A percentile compares a stretch with the other conserved stretches of the same genome.
Conservation (phyloP, 2,888 invertebrate species). For the Lissonota sp. region DNA sequence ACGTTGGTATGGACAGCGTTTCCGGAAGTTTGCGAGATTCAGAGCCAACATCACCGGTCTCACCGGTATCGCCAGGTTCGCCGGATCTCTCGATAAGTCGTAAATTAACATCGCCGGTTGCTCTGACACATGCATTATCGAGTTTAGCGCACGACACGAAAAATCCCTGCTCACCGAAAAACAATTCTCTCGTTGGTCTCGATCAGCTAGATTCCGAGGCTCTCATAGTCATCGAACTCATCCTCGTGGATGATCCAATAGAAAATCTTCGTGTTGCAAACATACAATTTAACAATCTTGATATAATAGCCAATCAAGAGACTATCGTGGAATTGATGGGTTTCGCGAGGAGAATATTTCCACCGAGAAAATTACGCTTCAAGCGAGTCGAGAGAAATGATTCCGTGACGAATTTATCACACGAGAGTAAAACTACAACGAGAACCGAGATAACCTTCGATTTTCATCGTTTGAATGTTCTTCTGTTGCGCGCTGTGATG, state of each 20-base stretch:
- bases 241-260: conserved; percentile 86
- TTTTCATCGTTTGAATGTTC: conserved; percentile 95
- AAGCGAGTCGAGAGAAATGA: conserved; percentile 73
- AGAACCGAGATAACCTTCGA: conserved; percentile 95
- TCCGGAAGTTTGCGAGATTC: conserved; percentile 97
- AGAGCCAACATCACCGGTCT: conserved; percentile 95
- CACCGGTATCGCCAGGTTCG: conserved; percentile 91
- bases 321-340: conserved; percentile 96
- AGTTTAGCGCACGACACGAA: conserved; percentile 82
- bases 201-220: conserved; percentile 87
- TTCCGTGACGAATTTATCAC: conserved; percentile 75
- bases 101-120: conserved; percentile 85
- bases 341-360: conserved; percentile 91
- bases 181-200: conserved; percentile 75
- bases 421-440: conserved; percentile 75
- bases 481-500: conserved; percentile 92
- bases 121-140: conserved; percentile 86
- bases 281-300: conserved; percentile 96
- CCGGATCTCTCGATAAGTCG: conserved; percentile 85
- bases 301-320: conserved; percentile 98
- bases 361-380: conserved; percentile 74
- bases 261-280: conserved; percentile 89
- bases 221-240: conserved; percentile 92
- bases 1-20: conserved; percentile 96
- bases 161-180: conserved; percentile 73